Evolutionary conservation across 1,140 invertebrate species (phyloP), one percentile per base, ranked within the genome.

Genomic region (Copidosoma floridanum): DNA sequence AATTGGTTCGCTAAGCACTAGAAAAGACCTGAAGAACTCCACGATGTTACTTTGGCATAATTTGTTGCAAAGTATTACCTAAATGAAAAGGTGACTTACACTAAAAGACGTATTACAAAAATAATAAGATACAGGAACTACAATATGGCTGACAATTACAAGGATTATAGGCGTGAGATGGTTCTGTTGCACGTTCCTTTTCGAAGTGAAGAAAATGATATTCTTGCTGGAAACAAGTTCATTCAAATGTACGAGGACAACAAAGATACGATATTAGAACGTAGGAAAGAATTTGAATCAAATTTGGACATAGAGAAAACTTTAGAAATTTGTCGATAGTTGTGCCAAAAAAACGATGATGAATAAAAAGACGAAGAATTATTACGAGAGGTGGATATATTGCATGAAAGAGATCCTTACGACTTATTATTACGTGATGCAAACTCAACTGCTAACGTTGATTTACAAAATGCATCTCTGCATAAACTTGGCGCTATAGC

Each of bases 61-160:
- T 71, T 68, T 57, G 67, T 69, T 54, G 37, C 69, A 6, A 57
- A 69, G 16, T 71, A 73, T 58, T 26, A 58, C 14, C 41, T 20
- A 23, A 64, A 61, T 54, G 65, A 61, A 40, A 64, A 63, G 68
- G 68, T 71, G 69, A 12, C 59, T 58, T 47, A 35, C 52, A 26
- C 40, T 26, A 32, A 26, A 61, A 35, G 60, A 68, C 37, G 68
- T 32, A 48, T 52, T 8, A 63, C 68, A 43, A 50, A 43, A 58
- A 37, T 76, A 20, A 75, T 72, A 52, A 66, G 61, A 74, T 79
- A 35, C 66, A 70, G 47, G 74, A 74, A 53, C 65, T 75, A 41
- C 71, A 70, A 76, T 59, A 71, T 73, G 24, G 65, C 21, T 23
- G 6, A 59, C 11, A 64, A 73, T 51, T 55, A 23, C 0, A 55